Percentiles rank a stretch among this genome's conserved stretches.
phyloP scores from a whole-genome alignment of 2,888 invertebrate genomes.

The Drosophila stalkeri region DNA sequence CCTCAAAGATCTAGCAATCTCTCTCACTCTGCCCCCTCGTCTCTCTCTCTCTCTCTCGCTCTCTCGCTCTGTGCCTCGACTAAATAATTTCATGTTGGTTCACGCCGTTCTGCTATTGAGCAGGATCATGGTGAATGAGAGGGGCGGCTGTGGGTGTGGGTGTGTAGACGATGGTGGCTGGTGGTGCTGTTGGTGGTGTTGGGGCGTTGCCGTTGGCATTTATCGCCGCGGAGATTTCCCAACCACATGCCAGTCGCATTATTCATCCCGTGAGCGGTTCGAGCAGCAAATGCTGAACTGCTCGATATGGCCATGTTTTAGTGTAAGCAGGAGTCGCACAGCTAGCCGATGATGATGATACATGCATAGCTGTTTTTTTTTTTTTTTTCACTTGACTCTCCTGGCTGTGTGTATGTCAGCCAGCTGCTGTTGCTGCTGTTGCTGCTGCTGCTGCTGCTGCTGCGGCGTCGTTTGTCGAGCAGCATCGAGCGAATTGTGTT shows the following conservation, averaged over 20 bases:
- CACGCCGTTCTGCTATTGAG: not conserved
- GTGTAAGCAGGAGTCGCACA: constrained; percentile 34
- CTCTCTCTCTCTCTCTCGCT: not conserved
- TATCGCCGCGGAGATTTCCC: constrained; percentile 67
- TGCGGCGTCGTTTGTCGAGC: not conserved
- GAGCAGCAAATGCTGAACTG: constrained; percentile 7
- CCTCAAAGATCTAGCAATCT: not conserved
- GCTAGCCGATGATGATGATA: constrained; percentile 15
- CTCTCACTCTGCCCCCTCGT: not conserved
- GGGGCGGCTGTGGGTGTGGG: no score
- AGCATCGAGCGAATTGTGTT: constrained; percentile 30
- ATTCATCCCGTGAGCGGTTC: constrained; percentile 53
- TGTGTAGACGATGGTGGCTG: not conserved
- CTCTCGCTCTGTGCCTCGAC: not conserved
- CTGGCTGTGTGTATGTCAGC: not conserved
- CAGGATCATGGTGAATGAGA: not conserved
- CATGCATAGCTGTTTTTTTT: constrained; percentile 3
- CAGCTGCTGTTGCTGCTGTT: constrained; percentile 21
- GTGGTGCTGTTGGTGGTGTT: not conserved
- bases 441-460: constrained; percentile 7
- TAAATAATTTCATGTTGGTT: constrained; percentile 10
- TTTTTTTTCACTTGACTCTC: not conserved
- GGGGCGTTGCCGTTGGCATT: constrained; percentile 25
- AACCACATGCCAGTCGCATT: constrained; percentile 70
- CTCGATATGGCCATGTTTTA: constrained; percentile 40